phyloP scores from a whole-genome alignment of 1,140 invertebrate species.

The Aphelenchoides fujianensis region DNA sequence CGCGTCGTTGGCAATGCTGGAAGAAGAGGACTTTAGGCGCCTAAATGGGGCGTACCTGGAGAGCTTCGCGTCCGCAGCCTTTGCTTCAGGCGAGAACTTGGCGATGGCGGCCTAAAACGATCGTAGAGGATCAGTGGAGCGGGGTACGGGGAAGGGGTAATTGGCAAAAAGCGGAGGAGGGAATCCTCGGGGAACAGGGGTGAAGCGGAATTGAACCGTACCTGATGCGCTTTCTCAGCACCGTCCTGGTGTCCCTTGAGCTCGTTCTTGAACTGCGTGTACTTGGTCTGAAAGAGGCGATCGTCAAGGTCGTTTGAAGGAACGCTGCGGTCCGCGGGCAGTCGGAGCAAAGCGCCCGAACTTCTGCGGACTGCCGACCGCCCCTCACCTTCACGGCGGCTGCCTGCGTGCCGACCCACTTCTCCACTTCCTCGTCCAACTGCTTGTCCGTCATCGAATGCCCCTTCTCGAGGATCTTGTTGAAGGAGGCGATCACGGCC shows the following conservation, averaged over 20 bases:
- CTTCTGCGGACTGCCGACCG: too few species aligned
- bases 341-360: too few species aligned
- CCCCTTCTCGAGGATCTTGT: conserved; percentile 18
- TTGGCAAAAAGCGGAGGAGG: too few species aligned
- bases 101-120: too few species aligned
- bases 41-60: too few species aligned
- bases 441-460: conserved; percentile 43
- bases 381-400: conserved; percentile 35
- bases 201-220: too few species aligned
- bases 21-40: too few species aligned
- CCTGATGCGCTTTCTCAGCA: conserved; percentile 49
- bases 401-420: conserved; percentile 41
- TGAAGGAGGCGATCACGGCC: conserved; percentile 16
- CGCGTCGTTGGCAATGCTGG: conserved; percentile 48
- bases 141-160: too few species aligned
- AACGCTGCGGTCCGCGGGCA: background rate
- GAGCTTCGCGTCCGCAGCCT: conserved; percentile 50
- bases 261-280: conserved; percentile 39
- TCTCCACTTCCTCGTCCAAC: conserved; percentile 45
- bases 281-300: conserved; percentile 43
- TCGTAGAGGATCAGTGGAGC: too few species aligned
- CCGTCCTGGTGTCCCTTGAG: conserved; percentile 40
- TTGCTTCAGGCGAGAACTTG: conserved; percentile 49
- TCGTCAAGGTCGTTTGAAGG: background rate
- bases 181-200: too few species aligned